Base-by-base conservation (phyloP, 2,113 vertebrate genomes). In the Eubucco bourcierii region DNA sequence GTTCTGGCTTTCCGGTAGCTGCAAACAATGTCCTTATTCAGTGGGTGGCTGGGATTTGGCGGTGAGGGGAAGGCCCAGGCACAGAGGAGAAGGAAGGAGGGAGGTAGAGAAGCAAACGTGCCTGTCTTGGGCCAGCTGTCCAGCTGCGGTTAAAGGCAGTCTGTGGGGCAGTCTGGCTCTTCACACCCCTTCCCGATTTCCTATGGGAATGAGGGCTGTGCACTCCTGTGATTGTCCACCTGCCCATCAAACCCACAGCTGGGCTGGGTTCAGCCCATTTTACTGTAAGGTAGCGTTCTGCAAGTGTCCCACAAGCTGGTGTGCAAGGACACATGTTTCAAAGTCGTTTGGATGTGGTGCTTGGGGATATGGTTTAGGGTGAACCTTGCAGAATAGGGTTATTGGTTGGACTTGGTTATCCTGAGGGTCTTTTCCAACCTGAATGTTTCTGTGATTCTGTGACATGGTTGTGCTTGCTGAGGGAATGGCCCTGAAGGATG, bases 11-110 rank as follows among this genome's bases (percentile, higher is more conserved):
- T 96, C 96, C 95, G 95, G 95, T 92, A 63, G 39, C 78, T 71
- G 87, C 76, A 85, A 58, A 96, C 96, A 96, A 96, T 95, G 96
- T 92, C 87, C 95, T 92, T 80, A 95, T 96, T 96, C 94, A 96
- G 75, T 61, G 4, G 0, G 39, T 2, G 80, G 20, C 95, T 93
- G 92, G 68, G 89, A 92, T 92, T 95, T 89, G 92, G 95, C 80
- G 60, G 60, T 0, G 5, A 82, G 84, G 90, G 64, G 74, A 95
- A 90, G 64, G 94, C 71, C 52, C 2, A 25, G 71, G 80, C 3
- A 2, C 70, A 63, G 72, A 63, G 87, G 74, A 91, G 92, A 33
- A 86, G 82, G 87, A 92, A 93, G 71, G 90, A 90, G 86, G 64
- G 83, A 93, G 78, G 67, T 80, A 63, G 90, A 79, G 92, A 25